Base-by-base conservation (phyloP, 2,888 invertebrate species). In the Lapara coniferarum region DNA sequence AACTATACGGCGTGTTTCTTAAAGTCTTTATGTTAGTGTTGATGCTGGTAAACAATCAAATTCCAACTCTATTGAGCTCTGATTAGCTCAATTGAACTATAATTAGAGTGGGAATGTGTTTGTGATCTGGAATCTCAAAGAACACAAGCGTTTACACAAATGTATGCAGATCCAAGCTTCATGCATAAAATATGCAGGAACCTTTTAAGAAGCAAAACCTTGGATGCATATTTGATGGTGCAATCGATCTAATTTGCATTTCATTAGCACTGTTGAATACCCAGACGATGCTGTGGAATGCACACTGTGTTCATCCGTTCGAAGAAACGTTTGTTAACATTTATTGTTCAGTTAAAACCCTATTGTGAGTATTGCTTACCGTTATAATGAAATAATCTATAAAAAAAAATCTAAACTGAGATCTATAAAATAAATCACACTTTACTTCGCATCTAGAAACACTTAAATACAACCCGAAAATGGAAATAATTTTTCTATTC, bases 241-340 rank as follows among this genome's bases (percentile, higher is more conserved):
- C 49, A 16, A 63, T 63, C 6, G 19, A 49, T 19, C 63, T 63
- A 46, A 49, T 63, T 63, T 63, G 63, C 63, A 63, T 13, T 49
- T 63, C 49, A 49, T 63, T 63, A 63, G 46, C 49, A 49, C 49
- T 49, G 46, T 13, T 46, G 46, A 46, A 49, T 63, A 63, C 49
- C 46, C 46, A 19, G 46, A 49, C 12, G 16, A 10, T 63, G 13
- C 16, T 63, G 63, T 49, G 49, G 7, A 55, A 55, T 49, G 49
- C 19, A 46, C 19, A 7, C 25, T n/a, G 12, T 7, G 13, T 49
- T 49, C 49, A 13, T 49, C 46, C n/a, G 16, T 13, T 46, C 19
- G 16, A 55, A 53, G 10, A 19, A 55, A 55, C 55, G 55, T 19
- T 19, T 10, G 19, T 19, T 55, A 55, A 19, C 16, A 16, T 13